Evolutionary conservation across 1,140 invertebrate species (phyloP), one percentile per base, ranked within the genome.

Genomic region (Odontomachus brunneus): DNA sequence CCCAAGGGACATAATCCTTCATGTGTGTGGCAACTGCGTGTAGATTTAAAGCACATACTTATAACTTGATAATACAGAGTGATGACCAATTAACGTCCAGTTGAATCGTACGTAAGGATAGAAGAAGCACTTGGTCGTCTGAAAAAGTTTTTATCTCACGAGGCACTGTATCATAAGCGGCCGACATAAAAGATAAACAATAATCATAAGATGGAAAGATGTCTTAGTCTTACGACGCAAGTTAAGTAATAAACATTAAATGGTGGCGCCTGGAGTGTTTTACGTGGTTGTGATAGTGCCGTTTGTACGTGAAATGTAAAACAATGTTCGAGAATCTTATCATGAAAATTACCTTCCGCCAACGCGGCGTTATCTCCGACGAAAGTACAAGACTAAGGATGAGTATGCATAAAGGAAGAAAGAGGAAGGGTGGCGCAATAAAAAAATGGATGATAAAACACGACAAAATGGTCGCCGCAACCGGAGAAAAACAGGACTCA

Each of bases 321-420:
- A 80, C 75, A 80, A 69, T 80, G 75, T 80, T 71, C 65, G 65
- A 48, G 63, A 80, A 80, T 57, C 65, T 80, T 80, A 80, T 80
- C 75, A 71, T 29, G 51, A 67, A 71, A 80, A 80, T 80, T 80
- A 80, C 65, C 75, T 80, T 69, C 65, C 65, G 75, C 33, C 65
- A 17, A 66, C 74, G 74, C 9, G 75, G 51, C 38, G 65, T 71
- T 80, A 80, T 80, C 65, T 71, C 33, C 65, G 75, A 80, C 75
- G 75, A 80, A 80, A 80, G 75, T 71, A 80, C 53, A 71, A 80
- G 75, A 80, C 22, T 71, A 71, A 71, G 75, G 69, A 55, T 59
- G 44, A 71, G 75, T 80, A 55, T 59, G 53, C 75, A 71, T 71
- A 80, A 80, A 80, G 22, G 24, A 57, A 55, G 24, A 33, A 55